Conservation (phyloP, 2,113 vertebrate species). For the Austrofundulus limnaeus region DNA sequence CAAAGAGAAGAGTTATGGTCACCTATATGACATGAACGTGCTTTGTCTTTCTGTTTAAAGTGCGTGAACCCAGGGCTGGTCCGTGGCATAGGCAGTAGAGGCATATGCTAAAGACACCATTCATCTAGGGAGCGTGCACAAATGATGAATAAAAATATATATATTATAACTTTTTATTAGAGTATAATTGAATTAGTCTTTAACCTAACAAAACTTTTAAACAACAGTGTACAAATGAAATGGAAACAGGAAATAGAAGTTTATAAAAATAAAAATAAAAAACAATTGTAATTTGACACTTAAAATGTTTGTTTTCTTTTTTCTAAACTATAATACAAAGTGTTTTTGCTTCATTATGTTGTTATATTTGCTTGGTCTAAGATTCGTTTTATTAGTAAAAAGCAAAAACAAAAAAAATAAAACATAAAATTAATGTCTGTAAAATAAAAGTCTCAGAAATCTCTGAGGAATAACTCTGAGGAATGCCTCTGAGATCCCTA, state of each 20-base stretch:
- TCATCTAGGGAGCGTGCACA: no score
- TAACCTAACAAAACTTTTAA: slow-evolving; percentile 7
- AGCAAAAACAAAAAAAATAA: no score
- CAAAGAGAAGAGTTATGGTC: slow-evolving; percentile 12
- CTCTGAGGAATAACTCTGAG: not conserved
- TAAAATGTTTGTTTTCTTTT: no score
- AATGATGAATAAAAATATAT: no score
- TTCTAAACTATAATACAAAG: no score
- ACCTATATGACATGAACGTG: slow-evolving; percentile 25
- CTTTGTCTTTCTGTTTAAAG: slow-evolving; percentile 1
- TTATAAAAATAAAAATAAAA: no score
- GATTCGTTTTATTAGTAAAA: not conserved
- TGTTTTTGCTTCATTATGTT: not conserved
- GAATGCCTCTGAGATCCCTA: not conserved
- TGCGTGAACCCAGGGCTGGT: no score
- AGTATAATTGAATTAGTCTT: no score
- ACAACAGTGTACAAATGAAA: not conserved
- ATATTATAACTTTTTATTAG: no score
- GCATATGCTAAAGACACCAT: no score
- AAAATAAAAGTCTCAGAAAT: slow-evolving; percentile 12
- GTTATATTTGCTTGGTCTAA: not conserved
- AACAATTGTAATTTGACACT: no score
- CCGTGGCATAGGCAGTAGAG: no score
- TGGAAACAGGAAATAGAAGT: not conserved
- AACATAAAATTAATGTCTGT: not conserved